Evolutionary conservation across 2,797 vertebrate species (phyloP), one percentile per base, ranked within the genome.

Genomic region (Amblyraja radiata): DNA sequence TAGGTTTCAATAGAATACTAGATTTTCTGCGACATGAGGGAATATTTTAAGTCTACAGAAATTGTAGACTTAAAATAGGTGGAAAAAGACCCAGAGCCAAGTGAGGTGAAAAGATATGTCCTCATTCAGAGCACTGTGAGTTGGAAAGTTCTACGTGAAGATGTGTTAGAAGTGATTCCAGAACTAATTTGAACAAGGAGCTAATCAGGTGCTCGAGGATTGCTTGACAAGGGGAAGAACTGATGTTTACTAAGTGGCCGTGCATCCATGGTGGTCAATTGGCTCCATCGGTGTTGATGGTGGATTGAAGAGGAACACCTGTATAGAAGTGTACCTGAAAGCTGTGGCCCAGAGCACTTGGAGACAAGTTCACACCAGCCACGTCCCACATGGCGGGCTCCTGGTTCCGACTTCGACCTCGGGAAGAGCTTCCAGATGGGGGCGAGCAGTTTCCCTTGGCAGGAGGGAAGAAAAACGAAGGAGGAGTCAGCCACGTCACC

Each of bases 381-480:
- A 68, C 14, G 61, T 88, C 84, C 84, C 84, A 88, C 84, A 36
- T 18, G 63, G 84, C 63, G 0, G 63, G n/a, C 61, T 88, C 84
- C 63, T 36, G 84, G 84, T 88, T 88, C 36, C 84, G 61, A 18
- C 68, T 88, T 6, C 84, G 84, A 2, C 84, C 84, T 68, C 84
- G 84, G 6, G 84, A 25, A 21, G 84, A 88, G n/a, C 14, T 18
- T 18, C 84, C n/a, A 2, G n/a, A 32, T 0, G 84, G 63, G n/a
- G 84, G 84, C 3, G 84, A 68, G n/a, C 84, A 16, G 16, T 88
- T 88, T 88, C 84, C 84, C 61, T 63, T 68, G 84, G 84, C 32
- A 10, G 84, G 84, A 88, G 84, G n/a, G 63, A 88, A 88, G 0
- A 88, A 39, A 68, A 88, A 88, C 21, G 84, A 65, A 88, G 84